Conservation (phyloP, 2,113 vertebrate species). For the Psephotus haematonotus region DNA sequence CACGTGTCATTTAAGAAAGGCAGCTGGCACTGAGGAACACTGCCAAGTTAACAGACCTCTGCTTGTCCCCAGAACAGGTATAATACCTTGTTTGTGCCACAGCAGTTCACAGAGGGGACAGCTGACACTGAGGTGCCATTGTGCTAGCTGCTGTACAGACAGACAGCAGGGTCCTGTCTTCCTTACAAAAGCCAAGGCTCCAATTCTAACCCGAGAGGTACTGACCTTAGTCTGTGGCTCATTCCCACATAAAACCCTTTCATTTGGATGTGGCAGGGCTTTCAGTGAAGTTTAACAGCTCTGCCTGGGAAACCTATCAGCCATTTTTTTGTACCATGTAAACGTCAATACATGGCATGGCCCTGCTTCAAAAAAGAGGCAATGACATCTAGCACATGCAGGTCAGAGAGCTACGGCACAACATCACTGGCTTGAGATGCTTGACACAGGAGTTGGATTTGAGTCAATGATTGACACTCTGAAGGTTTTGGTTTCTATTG, state of each 20-base stretch:
- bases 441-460: background rate
- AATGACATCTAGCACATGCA: background rate
- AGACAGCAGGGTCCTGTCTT: conserved; percentile 20
- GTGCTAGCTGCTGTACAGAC: conserved; percentile 3
- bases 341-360: background rate
- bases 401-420: background rate
- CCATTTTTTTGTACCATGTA: background rate
- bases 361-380: background rate
- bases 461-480: background rate
- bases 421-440: background rate
- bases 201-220: background rate
- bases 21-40: conserved; percentile 33
- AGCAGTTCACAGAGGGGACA: conserved; percentile 29
- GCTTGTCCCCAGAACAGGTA: conserved; percentile 37
- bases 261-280: background rate
- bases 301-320: background rate
- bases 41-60: conserved; percentile 18
- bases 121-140: conserved; percentile 39
- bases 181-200: background rate
- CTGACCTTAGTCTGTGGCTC: background rate
- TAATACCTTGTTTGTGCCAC: conserved; percentile 51
- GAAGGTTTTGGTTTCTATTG: background rate
- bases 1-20: conserved; percentile 25
- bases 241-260: background rate
- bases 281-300: background rate